Base-by-base conservation (phyloP, 2,797 vertebrate genomes). In the Ceyx erithaca region DNA sequence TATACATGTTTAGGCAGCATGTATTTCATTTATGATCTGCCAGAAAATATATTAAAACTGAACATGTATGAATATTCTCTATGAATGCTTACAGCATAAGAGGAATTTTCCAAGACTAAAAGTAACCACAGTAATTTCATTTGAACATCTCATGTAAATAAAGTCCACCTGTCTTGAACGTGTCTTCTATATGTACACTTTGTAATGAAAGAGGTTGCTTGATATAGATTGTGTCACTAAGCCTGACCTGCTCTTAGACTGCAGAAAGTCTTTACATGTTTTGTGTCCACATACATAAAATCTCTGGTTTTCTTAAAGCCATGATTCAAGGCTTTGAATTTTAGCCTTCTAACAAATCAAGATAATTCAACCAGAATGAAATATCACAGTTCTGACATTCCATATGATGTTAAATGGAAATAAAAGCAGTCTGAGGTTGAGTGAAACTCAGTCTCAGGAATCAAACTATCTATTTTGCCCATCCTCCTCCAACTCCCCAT, bases 31-130 rank as follows among this genome's bases (percentile, higher is more conserved):
- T 94, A 95, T 94, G 91, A 89, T 94, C 84, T 97, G 93, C 95
- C 97, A 96, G 84, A 93, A 94, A 93, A 72, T 81, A 93, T 92
- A 96, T 96, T 96, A 96, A 95, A 97, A 94, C 61, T 82, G 86
- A 91, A 81, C 78, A 95, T 86, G 59, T 80, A 58, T 94, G 89
- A 94, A 46, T 91, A 94, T 93, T 94, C 66, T 93, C 89, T 52
- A 48, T 63, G 85, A 93, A 90, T 57, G 68, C 89, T 97, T 87
- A 86, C 79, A 94, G 64, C 43, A 70, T 48, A 79, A 75, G 59
- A 95, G 43, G 83, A 95, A 94, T 92, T 95, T 93, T 75, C 84
- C 71, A 87, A 91, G 90, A 79, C 87, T 77, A 54, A 89, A 92
- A 92, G 59, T 49, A 90, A 95, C 91, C 91, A 73, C 86, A 88